These are phyloP conservation scores for Drosophila leonis DNA, from an alignment of 2,888 invertebrate genomes.

Conservation along the genomic window DNA sequence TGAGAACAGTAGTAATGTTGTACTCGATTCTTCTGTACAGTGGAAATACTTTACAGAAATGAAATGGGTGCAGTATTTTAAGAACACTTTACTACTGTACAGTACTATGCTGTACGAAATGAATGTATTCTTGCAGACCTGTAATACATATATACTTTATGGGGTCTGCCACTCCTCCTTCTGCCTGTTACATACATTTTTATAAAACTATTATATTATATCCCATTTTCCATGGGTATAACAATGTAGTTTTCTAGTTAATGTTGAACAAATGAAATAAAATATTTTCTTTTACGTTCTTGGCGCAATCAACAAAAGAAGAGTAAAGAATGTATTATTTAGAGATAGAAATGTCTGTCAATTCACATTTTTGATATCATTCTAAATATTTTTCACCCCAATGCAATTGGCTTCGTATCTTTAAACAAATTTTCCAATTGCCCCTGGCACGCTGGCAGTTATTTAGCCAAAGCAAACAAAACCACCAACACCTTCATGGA, in stretches of 20 bases:
- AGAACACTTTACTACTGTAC: too few species aligned
- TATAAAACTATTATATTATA: too few species aligned
- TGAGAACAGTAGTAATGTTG: too few species aligned
- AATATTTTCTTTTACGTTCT: background rate
- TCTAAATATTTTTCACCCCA: background rate
- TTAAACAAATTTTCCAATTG: conserved; percentile 48
- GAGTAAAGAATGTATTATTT: background rate
- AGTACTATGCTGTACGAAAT: too few species aligned
- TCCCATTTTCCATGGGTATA: background rate
- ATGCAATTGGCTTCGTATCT: conserved; percentile 28
- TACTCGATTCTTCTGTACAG: too few species aligned
- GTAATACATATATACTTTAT: too few species aligned
- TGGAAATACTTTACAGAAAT: too few species aligned
- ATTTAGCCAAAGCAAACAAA: conserved; percentile 48
- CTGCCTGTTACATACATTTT: too few species aligned
- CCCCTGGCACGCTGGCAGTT: conserved; percentile 44
- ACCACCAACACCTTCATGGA: conserved; percentile 69
- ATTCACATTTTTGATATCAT: background rate
- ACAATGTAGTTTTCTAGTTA: background rate
- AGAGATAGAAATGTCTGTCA: background rate
- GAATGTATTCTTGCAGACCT: too few species aligned
- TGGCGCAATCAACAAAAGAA: background rate
- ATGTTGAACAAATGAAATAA: background rate
- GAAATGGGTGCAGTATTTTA: too few species aligned
- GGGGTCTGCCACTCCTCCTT: too few species aligned